Conservation (phyloP, 2,888 invertebrate genomes). For the Drosophila acutilabella region DNA sequence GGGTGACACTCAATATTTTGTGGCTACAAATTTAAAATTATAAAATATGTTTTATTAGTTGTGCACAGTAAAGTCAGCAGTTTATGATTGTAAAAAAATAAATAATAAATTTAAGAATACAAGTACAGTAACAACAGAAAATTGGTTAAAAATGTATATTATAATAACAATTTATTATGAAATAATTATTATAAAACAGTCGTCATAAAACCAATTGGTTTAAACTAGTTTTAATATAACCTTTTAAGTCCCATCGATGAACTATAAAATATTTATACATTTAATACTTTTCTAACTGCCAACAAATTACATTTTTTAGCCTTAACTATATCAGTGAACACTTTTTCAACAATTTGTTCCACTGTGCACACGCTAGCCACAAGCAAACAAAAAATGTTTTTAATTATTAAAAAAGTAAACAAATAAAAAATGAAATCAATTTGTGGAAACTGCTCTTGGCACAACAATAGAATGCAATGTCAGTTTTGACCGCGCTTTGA, state of each 20-base stretch:
- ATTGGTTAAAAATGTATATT: no score
- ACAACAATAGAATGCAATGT: slow-evolving; percentile 22
- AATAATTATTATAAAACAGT: no score
- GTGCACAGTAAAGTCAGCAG: background rate
- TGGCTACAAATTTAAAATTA: background rate
- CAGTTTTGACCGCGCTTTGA: slow-evolving; percentile 30
- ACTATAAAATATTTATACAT: no score
- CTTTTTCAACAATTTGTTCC: background rate
- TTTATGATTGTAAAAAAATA: background rate
- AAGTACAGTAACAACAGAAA: no score
- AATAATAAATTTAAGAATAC: no score
- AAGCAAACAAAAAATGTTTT: background rate
- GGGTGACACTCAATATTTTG: background rate
- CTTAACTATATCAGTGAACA: background rate
- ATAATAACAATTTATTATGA: no score
- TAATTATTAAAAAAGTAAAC: slow-evolving; percentile 1
- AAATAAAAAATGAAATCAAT: slow-evolving; percentile 34
- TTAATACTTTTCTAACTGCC: no score
- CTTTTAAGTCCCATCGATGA: no score
- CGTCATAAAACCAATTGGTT: no score
- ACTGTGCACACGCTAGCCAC: slow-evolving; percentile 12
- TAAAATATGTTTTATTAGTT: background rate
- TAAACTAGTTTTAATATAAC: no score
- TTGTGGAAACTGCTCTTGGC: slow-evolving; percentile 9
- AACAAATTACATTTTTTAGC: no score